Evolutionary conservation across 2,888 invertebrate species (phyloP), one percentile per base, ranked within the genome.

Genomic region (Chironomus riparius): DNA sequence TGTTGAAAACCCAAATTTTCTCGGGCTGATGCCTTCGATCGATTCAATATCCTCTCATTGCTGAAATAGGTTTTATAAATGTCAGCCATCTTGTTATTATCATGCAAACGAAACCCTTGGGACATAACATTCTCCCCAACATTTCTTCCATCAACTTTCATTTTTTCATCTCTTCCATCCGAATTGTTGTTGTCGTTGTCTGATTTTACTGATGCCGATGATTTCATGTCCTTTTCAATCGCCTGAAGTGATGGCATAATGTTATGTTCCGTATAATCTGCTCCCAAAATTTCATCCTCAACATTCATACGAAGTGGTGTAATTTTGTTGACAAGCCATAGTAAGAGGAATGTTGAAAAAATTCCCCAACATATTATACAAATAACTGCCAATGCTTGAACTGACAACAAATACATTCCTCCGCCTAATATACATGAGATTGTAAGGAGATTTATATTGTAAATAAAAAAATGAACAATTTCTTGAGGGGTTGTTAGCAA

Each of bases 271-370:
- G 90, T 89, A 22, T 93, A 84, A 82, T 94, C 94, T 0, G 94
- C 93, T 0, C 94, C 94, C n/a, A 94, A 84, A 70, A 92, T 83
- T 83, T 94, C 94, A 48, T 92, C 91, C 79, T 91, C 89, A 0
- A 89, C 87, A 47, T 88, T 87, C 92, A 94, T 92, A 15, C 94
- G 86, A 77, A 94, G 91, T 0, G 90, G 89, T 79, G 92, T 84
- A 38, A 92, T 83, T 81, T 87, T 87, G 82, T 93, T 88, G 56
- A 93, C 89, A 47, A 89, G 84, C 90, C 91, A 92, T 70, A 94
- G 85, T 7, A 94, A 82, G 1, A 87, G 79, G 79, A 90, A 86
- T 0, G 93, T 92, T 2, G 88, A 86, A 0, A 84, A 77, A 47
- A 88, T 86, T 4, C 90, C 91, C 94, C 94, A 95, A 10, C 83